These are phyloP conservation scores for Cephus pulcher DNA, from an alignment of 2,888 invertebrate species.

Conservation along the genomic window DNA sequence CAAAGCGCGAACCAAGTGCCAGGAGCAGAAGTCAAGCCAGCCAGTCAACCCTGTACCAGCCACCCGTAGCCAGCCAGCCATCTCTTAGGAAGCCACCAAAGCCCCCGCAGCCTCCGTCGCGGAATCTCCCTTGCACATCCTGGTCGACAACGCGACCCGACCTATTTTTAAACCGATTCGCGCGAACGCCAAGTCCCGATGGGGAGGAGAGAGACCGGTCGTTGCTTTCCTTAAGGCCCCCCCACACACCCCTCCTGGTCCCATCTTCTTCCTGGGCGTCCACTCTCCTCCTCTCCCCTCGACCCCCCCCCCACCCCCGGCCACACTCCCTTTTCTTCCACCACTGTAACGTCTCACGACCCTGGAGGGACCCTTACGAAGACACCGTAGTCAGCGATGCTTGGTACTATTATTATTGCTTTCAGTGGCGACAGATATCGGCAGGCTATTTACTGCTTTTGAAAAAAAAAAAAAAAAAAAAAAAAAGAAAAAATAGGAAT, in stretches of 20 bases:
- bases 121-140: slow-evolving; percentile 21
- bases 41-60: too few species aligned
- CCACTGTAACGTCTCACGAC: not conserved
- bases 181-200: not conserved
- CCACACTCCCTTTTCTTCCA: too few species aligned
- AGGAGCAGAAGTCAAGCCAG: not conserved
- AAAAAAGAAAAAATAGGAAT: too few species aligned
- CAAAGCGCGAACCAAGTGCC: not conserved
- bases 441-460: not conserved
- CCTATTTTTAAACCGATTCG: slow-evolving; percentile 33
- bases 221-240: not conserved
- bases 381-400: not conserved
- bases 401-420: not conserved
- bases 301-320: too few species aligned
- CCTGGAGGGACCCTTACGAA: not conserved
- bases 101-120: not conserved
- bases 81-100: slow-evolving; percentile 22
- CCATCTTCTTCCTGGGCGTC: not conserved
- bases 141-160: slow-evolving; percentile 29
- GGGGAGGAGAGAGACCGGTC: slow-evolving; percentile 14
- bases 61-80: slow-evolving; percentile 21
- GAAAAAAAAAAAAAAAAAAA: too few species aligned
- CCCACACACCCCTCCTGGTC: not conserved
- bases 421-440: not conserved
- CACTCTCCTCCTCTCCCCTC: not conserved